phyloP scores from a whole-genome alignment of 2,888 invertebrate species.

The Hydropsyche betteni region DNA sequence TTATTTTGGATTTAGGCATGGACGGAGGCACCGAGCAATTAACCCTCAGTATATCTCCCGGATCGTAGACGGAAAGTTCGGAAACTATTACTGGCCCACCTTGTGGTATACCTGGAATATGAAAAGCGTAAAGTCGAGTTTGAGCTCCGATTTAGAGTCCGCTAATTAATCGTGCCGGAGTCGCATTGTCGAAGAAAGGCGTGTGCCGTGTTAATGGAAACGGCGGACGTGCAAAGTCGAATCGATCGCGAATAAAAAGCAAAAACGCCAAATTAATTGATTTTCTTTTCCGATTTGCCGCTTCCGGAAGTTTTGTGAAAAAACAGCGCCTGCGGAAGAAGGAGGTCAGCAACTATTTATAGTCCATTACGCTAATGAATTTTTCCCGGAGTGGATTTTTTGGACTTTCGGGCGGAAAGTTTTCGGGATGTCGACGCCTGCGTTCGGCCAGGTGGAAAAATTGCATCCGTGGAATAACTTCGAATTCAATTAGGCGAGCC shows the following conservation, averaged over 20 bases:
- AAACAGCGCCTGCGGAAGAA: neutral
- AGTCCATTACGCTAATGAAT: constrained; percentile 31
- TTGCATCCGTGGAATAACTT: constrained; percentile 27
- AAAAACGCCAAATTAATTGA: constrained; percentile 24
- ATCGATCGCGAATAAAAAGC: neutral
- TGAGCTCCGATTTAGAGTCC: neutral
- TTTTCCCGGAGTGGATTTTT: neutral
- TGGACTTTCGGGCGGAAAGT: neutral
- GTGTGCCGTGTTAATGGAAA: neutral
- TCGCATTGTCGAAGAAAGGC: too few relatives aligned
- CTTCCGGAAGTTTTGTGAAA: neutral
- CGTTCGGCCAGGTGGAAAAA: constrained; percentile 25
- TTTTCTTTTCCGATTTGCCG: constrained; percentile 20
- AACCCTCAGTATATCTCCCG: constrained; percentile 74
- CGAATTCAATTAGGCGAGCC: constrained; percentile 31
- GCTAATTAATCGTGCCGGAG: too few relatives aligned
- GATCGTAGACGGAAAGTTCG: constrained; percentile 74
- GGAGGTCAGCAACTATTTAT: constrained; percentile 9
- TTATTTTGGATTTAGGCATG: constrained; percentile 72
- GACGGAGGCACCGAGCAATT: constrained; percentile 79
- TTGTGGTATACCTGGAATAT: constrained; percentile 55
- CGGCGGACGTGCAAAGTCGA: constrained; percentile 14
- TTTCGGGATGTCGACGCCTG: neutral
- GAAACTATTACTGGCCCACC: constrained; percentile 72
- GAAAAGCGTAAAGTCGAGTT: neutral